Base-by-base conservation (phyloP, 2,797 vertebrate species). In the Streptopelia turtur region DNA sequence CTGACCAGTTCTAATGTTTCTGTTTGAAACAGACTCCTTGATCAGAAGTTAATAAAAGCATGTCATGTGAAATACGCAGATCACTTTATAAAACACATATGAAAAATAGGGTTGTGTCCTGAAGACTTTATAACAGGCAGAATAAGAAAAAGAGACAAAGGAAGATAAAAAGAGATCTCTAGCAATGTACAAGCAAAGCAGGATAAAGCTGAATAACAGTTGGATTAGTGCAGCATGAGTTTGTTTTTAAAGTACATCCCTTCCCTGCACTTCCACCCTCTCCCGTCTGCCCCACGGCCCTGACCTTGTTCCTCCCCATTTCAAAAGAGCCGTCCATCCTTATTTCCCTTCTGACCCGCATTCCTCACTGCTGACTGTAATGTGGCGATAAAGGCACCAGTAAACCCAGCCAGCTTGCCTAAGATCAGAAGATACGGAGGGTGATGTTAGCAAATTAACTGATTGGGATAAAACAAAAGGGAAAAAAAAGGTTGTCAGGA, bases 401-500 rank as follows among this genome's bases (percentile, higher is more conserved):
- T 28, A 93, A 95, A 83, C 45, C 65, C 87, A 72, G 87, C 59
- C 94, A 94, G 92, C 91, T 91, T 87, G 92, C 91, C 86, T 90
- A 93, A 97, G 95, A 96, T 96, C 83, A 85, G 80, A 87, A 90
- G 94, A 97, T 93, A 96, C 0, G 4, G 74, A 71, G 82, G 57
- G 91, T 89, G 87, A 94, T 93, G 87, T 87, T 96, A 94, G 93
- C 90, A 94, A 97, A 97, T 97, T 93, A 97, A 96, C 94, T 93
- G 92, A 91, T 80, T 91, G 86, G 71, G 93, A 92, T 66, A 90
- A 95, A 95, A 94, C 89, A 97, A 96, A 96, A 60, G 66, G 21
- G 6, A 1, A 35, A 66, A 39, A 39, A 79, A 91, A 60, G 53
- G 23, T 47, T 55, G 37, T 84, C 76, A 92, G 75, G 86, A 95